Base-by-base conservation (phyloP, 1,140 invertebrate species). In the Andrena cerasifolii region DNA sequence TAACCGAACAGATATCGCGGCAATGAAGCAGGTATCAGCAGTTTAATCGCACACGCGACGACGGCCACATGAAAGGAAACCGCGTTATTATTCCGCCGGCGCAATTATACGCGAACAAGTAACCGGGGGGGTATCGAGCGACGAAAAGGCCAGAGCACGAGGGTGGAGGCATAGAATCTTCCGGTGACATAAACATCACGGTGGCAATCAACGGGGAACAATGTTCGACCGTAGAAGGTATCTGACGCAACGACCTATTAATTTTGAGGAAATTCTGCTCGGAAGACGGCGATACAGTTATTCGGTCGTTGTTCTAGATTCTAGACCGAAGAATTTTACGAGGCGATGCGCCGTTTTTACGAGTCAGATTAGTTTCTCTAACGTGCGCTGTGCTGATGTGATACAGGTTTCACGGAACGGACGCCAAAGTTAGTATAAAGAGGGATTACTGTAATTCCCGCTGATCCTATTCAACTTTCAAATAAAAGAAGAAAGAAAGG, bases 1-100 rank as follows among this genome's bases (percentile, higher is more conserved):
- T 16, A 70, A 58, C 53, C 18, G 8, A 70, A 70, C 36, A 58
- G 53, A 70, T 70, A 45, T 58, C 40, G 68, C 54, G 68, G 12
- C 18, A n/a, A 5, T 26, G 33, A 16, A 24, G 36, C 14, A 5
- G 8, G 51, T 70, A 70, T 70, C 67, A 26, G 67, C 12, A 3
- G 54, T 33, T 59, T 21, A 45, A 71, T 71, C 68, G 53, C 18
- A 47, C 68, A 58, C 67, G 67, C 53, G 53, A 70, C 67, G 36
- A 58, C 53, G 53, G 26, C 5, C 12, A 43, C 53, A 21, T 70
- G 67, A 70, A 70, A 58, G 67, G 67, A 40, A 70, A 31, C 14
- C 47, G 31, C 68, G 68, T 59, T 71, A 59, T 71, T 71, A 47
- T 59, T 45, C 54, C 26, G n/a, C 24, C 36, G 24, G 59, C 68